Evolutionary conservation across 2,113 vertebrate genomes (phyloP).

Genomic region (Hirundichthys speculiger): DNA sequence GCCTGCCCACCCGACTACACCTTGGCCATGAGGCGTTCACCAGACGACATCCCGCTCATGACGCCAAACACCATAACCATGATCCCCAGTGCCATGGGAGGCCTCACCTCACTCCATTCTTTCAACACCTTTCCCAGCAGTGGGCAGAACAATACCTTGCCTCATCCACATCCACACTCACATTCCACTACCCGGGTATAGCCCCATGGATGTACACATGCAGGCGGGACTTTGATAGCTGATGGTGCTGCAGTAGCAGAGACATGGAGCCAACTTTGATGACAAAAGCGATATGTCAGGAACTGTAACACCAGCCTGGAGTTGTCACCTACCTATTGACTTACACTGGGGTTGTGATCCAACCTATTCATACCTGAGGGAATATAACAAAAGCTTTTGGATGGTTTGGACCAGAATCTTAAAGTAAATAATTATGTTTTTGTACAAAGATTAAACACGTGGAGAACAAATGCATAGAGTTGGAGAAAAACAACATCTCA

Average conservation of each 20-base stretch:
- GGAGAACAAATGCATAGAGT: slow-evolving; percentile 48
- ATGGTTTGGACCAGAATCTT: slow-evolving; percentile 37
- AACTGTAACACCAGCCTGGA: slow-evolving; percentile 54
- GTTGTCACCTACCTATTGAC: slow-evolving; percentile 45
- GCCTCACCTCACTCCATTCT: slow-evolving; percentile 93
- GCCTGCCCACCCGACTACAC: slow-evolving; percentile 98
- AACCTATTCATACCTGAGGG: slow-evolving; percentile 60
- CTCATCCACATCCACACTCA: slow-evolving; percentile 95
- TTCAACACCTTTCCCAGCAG: slow-evolving; percentile 96
- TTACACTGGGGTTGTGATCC: slow-evolving; percentile 52
- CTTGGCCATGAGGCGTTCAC: slow-evolving; percentile 97
- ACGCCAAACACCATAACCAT: slow-evolving; percentile 99
- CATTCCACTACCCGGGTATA: slow-evolving; percentile 99
- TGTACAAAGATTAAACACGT: slow-evolving; percentile 62
- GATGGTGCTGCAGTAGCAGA: slow-evolving; percentile 37
- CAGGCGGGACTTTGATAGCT: slow-evolving; percentile 51
- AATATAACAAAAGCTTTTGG: slow-evolving; percentile 59
- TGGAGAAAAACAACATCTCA: slow-evolving; percentile 54
- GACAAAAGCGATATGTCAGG: slow-evolving; percentile 41
- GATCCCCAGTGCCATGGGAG: slow-evolving; percentile 97
- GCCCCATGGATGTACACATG: slow-evolving; percentile 74
- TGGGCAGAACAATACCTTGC: slow-evolving; percentile 98
- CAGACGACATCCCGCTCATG: slow-evolving; percentile 98
- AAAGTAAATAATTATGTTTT: slow-evolving; percentile 47
- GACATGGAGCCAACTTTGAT: slow-evolving; percentile 42